Percentiles rank a stretch among this genome's conserved stretches.
Evolutionary conservation across 2,888 invertebrate species (phyloP).

Genomic region (Athalia cordata): DNA sequence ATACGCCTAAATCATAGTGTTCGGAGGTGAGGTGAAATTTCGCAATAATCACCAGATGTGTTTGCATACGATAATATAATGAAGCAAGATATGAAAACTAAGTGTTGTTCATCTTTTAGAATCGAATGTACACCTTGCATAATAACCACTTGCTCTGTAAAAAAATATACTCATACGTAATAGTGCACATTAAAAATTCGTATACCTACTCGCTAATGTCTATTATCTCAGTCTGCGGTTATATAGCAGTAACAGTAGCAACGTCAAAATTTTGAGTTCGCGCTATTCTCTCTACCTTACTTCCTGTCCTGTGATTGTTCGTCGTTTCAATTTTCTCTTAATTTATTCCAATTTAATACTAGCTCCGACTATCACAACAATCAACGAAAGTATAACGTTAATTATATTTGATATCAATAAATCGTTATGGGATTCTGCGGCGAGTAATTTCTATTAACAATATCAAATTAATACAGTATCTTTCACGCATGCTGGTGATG

Average conservation of each 20-base stretch:
- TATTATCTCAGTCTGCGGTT: background rate
- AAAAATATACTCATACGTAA: too few species aligned
- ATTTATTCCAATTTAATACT: conserved; percentile 25
- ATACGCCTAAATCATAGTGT: too few species aligned
- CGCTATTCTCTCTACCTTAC: conserved; percentile 36
- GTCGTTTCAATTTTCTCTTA: conserved; percentile 36
- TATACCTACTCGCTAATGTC: background rate
- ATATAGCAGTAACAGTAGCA: background rate
- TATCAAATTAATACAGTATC: background rate
- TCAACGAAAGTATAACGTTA: conserved; percentile 29
- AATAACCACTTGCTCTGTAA: too few species aligned
- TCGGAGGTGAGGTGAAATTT: too few species aligned
- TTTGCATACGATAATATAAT: conserved; percentile 36
- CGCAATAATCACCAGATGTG: background rate
- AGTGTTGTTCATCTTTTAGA: too few species aligned
- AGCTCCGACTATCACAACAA: conserved; percentile 14
- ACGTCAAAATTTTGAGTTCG: too few species aligned
- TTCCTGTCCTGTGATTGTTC: conserved; percentile 37
- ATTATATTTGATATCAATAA: conserved; percentile 34
- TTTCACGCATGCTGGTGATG: too few species aligned
- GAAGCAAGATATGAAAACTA: conserved; percentile 29
- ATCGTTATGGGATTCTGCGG: background rate
- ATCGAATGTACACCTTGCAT: too few species aligned
- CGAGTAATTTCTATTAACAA: background rate
- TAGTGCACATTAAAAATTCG: background rate